Evolutionary conservation across 2,888 invertebrate genomes (phyloP).

Genomic region (Apotomis capreana): DNA sequence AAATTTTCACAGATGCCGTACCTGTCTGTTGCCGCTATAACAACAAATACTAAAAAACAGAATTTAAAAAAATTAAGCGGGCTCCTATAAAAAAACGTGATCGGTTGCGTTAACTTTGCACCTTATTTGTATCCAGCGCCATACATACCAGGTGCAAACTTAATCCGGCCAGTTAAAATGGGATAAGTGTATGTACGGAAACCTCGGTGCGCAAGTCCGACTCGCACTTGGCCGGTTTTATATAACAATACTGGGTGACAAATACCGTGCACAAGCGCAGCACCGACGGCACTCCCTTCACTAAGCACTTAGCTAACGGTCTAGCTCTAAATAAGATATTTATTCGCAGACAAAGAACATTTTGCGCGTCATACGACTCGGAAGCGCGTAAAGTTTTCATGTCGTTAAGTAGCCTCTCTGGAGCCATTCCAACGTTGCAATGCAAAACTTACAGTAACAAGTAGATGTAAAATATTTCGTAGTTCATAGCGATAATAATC

Average conservation of each 20-base stretch:
- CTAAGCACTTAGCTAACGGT: constrained; percentile 21
- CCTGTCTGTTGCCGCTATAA: too few relatives aligned
- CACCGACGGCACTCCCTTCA: background rate
- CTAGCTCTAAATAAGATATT: constrained; percentile 6
- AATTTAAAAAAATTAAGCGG: too few relatives aligned
- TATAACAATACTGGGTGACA: constrained; percentile 16
- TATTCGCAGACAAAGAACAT: constrained; percentile 6
- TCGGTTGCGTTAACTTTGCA: too few relatives aligned
- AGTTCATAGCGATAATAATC: background rate
- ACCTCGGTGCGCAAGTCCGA: too few relatives aligned
- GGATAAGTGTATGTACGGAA: too few relatives aligned
- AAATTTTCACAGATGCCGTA: too few relatives aligned
- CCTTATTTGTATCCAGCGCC: too few relatives aligned
- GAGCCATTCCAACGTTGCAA: constrained; percentile 2
- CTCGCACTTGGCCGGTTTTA: background rate
- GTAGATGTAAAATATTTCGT: background rate
- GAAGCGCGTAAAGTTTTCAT: constrained; percentile 8
- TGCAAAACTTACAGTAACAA: too few relatives aligned
- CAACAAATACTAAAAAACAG: too few relatives aligned
- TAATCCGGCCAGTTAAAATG: too few relatives aligned
- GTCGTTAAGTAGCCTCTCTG: constrained; percentile 2
- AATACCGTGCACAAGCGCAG: background rate
- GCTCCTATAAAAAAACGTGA: too few relatives aligned
- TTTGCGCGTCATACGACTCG: constrained; percentile 19
- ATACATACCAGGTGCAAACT: too few relatives aligned